A percentile compares a stretch with the other conserved stretches of the same genome.
Evolutionary conservation across 2,888 invertebrate genomes (phyloP).

Genomic region (Cinara cedri): DNA sequence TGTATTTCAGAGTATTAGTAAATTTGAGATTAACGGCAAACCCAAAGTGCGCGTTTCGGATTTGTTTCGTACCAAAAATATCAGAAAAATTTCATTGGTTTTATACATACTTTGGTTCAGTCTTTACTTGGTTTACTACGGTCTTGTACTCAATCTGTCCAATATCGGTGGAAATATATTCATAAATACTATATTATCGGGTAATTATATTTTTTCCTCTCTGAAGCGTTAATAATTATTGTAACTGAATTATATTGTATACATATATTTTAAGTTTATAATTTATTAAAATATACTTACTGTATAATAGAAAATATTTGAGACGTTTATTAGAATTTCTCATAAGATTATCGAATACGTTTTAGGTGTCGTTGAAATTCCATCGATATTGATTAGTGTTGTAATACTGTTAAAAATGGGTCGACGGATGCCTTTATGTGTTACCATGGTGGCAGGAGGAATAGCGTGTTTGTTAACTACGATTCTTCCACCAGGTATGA

Average conservation of each 20-base stretch:
- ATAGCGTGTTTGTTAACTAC: slow-evolving; percentile 69
- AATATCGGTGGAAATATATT: slow-evolving; percentile 79
- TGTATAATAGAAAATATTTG: too few relatives aligned
- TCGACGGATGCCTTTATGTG: slow-evolving; percentile 74
- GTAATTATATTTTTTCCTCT: slow-evolving; percentile 63
- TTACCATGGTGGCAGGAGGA: slow-evolving; percentile 73
- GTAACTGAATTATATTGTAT: too few relatives aligned
- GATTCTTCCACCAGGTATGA: slow-evolving; percentile 58
- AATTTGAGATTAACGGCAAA: slow-evolving; percentile 56
- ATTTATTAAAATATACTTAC: neutral
- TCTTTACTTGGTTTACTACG: slow-evolving; percentile 80
- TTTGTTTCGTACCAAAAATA: slow-evolving; percentile 71
- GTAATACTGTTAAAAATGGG: slow-evolving; percentile 77
- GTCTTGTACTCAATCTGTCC: slow-evolving; percentile 75
- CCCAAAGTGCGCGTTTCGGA: slow-evolving; percentile 68
- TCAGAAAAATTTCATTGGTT: slow-evolving; percentile 74
- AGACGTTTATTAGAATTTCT: too few relatives aligned
- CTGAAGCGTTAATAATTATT: too few relatives aligned
- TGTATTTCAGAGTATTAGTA: slow-evolving; percentile 58
- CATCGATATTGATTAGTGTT: slow-evolving; percentile 78
- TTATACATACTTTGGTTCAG: slow-evolving; percentile 78
- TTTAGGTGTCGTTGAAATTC: slow-evolving; percentile 78
- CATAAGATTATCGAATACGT: neutral
- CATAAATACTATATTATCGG: slow-evolving; percentile 66
- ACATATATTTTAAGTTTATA: too few relatives aligned